phyloP scores from a whole-genome alignment of 2,113 vertebrate species.

The Gasterosteus aculeatus region DNA sequence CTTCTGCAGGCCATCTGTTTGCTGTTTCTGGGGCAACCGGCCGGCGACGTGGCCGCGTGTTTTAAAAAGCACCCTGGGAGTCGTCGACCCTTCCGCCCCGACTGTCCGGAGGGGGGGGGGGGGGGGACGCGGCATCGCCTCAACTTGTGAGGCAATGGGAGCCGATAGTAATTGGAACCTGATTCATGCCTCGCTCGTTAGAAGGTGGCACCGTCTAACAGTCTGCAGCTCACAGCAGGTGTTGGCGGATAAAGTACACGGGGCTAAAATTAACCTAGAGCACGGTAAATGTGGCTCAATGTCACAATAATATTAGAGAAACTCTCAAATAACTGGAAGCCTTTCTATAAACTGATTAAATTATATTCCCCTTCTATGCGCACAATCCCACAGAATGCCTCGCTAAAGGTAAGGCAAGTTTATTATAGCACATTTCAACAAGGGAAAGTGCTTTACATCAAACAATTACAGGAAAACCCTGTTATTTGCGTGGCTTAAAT shows the following conservation, averaged over 20 bases:
- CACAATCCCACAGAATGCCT: background rate
- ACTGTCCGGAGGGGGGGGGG: slow-evolving; percentile 37
- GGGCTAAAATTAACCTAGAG: background rate
- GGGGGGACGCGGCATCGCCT: no score
- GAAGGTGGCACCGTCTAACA: slow-evolving; percentile 12
- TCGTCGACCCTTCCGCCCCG: slow-evolving; percentile 38
- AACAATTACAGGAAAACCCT: no score
- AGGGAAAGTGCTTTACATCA: no score
- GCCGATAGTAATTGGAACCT: slow-evolving; percentile 61
- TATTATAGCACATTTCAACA: no score
- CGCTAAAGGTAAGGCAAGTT: background rate
- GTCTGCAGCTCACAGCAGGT: slow-evolving; percentile 19
- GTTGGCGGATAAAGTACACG: slow-evolving; percentile 3
- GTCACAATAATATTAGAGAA: background rate
- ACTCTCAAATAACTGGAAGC: background rate
- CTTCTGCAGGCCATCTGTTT: slow-evolving; percentile 70
- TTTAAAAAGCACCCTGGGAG: slow-evolving; percentile 40
- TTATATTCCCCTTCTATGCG: background rate
- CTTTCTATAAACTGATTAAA: background rate
- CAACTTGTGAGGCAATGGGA: slow-evolving; percentile 31
- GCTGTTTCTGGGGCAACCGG: slow-evolving; percentile 52
- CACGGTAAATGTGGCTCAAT: background rate
- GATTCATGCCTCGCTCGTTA: slow-evolving; percentile 44
- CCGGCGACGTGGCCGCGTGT: slow-evolving; percentile 40
- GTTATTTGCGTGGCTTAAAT: background rate